Conservation (phyloP, 1,140 invertebrate genomes). For the Bombus waltoni region DNA sequence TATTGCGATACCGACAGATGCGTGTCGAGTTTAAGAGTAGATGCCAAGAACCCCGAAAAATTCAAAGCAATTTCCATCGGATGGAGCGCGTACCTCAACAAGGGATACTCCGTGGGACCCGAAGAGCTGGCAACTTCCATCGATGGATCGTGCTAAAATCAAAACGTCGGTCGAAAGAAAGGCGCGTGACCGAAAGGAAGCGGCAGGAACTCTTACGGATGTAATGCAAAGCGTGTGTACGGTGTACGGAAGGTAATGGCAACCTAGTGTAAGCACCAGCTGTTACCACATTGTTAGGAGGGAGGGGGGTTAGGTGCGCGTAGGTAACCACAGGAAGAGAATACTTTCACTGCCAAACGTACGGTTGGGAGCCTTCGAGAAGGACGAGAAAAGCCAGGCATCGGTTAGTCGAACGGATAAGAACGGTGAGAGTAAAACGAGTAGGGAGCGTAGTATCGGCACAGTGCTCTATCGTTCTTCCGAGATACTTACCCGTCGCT, state of each 20-base stretch:
- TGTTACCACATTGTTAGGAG: slow-evolving; percentile 72
- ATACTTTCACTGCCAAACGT: slow-evolving; percentile 81
- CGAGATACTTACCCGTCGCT: slow-evolving; percentile 58
- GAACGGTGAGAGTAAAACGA: slow-evolving; percentile 61
- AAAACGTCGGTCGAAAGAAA: too few species aligned
- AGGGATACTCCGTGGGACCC: too few species aligned
- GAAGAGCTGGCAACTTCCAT: too few species aligned
- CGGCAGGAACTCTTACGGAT: not conserved
- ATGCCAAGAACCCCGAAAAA: too few species aligned
- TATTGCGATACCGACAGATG: too few species aligned
- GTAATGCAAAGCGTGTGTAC: not conserved
- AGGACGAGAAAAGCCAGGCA: slow-evolving; percentile 69
- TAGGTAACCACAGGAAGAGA: slow-evolving; percentile 77
- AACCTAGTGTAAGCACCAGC: slow-evolving; percentile 11
- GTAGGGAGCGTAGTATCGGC: slow-evolving; percentile 69
- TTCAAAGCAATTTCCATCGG: too few species aligned
- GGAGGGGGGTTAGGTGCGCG: slow-evolving; percentile 38
- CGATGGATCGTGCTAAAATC: too few species aligned
- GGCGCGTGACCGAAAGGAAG: not conserved
- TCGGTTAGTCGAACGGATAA: slow-evolving; percentile 34
- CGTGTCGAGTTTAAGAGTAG: too few species aligned
- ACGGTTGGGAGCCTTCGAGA: slow-evolving; percentile 70
- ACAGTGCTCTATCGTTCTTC: slow-evolving; percentile 70
- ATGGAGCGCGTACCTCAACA: too few species aligned
- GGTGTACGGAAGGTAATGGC: not conserved